phyloP scores from a whole-genome alignment of 1,140 invertebrate genomes.

The Megathymus violae region DNA sequence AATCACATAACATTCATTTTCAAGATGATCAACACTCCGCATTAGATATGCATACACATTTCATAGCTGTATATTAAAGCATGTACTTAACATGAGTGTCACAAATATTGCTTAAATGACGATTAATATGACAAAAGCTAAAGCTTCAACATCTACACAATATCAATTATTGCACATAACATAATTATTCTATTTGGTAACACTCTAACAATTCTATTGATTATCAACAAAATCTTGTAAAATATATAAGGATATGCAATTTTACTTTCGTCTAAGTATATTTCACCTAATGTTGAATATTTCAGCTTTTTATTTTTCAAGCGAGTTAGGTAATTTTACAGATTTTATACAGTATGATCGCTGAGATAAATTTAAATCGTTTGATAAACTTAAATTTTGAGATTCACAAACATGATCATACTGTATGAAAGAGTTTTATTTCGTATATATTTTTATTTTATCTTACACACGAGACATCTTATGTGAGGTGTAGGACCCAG shows the following conservation, averaged over 20 bases:
- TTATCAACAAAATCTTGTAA: conserved; percentile 26
- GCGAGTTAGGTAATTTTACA: conserved; percentile 16
- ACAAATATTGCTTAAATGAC: not conserved
- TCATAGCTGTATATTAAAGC: not conserved
- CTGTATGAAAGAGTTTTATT: conserved; percentile 4
- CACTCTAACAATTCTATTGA: conserved; percentile 15
- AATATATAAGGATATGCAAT: conserved; percentile 46
- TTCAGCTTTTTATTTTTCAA: conserved; percentile 15
- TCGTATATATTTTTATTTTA: conserved; percentile 12
- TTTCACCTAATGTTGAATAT: conserved; percentile 26
- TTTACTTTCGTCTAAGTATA: conserved; percentile 33
- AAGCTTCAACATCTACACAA: conserved; percentile 26
- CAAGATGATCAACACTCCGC: no score
- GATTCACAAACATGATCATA: not conserved
- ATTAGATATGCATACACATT: no score
- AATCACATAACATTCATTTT: no score
- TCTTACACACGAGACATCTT: conserved; percentile 20
- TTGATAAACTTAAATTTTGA: not conserved
- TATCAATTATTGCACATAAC: conserved; percentile 15
- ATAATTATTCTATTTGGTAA: conserved; percentile 18
- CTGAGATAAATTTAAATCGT: not conserved
- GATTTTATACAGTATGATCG: conserved; percentile 29
- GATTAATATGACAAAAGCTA: conserved; percentile 19
- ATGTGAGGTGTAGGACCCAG: not conserved
- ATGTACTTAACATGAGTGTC: not conserved